phyloP scores from a whole-genome alignment of 2,113 vertebrate species.

The Psittacula cyanocephala region DNA sequence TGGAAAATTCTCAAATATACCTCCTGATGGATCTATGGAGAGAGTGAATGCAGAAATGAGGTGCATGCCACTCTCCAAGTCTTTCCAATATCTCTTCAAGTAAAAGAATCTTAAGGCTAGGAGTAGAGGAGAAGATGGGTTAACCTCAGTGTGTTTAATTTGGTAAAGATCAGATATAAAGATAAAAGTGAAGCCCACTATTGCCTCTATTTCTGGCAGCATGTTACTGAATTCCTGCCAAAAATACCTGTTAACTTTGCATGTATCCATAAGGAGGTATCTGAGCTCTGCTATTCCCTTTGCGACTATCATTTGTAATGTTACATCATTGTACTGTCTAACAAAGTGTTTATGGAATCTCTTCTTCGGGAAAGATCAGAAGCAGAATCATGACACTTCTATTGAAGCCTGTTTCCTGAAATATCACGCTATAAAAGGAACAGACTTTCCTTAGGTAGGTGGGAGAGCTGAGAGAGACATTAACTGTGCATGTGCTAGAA shows the following conservation, averaged over 20 bases:
- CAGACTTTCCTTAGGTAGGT: background rate
- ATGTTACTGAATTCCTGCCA: background rate
- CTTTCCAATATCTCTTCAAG: background rate
- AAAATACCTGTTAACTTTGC: background rate
- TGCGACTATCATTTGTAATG: background rate
- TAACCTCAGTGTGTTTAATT: background rate
- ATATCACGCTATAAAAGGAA: background rate
- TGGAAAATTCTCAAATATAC: background rate
- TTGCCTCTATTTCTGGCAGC: background rate
- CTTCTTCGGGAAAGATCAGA: background rate
- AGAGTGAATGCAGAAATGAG: background rate
- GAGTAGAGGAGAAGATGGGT: background rate
- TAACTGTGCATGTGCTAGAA: background rate
- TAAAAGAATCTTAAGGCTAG: background rate
- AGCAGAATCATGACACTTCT: background rate
- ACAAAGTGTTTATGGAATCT: background rate
- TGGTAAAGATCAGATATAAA: background rate
- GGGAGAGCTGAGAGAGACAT: background rate
- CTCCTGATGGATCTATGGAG: background rate
- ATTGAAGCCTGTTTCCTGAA: background rate
- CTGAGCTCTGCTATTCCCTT: background rate
- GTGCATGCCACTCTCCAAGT: background rate
- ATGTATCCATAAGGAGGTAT: background rate
- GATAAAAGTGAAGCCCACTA: background rate
- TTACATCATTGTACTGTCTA: background rate